These are phyloP conservation scores for Sebastiscus albofasciatus DNA, from an alignment of 2,797 vertebrate species.

Conservation along the genomic window DNA sequence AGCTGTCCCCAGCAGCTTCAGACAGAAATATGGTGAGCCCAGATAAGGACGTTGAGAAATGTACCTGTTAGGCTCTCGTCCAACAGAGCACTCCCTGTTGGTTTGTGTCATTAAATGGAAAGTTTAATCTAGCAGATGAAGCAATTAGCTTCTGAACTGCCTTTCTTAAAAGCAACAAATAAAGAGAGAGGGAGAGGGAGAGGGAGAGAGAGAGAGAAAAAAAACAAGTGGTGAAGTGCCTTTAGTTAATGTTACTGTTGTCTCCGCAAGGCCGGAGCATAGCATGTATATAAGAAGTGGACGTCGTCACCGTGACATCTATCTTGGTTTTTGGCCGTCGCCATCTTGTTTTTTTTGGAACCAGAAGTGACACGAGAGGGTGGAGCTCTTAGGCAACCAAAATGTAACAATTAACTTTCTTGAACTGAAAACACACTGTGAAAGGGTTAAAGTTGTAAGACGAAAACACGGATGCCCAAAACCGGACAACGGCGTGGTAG, in stretches of 20 bases:
- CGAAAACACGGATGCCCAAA: too few relatives aligned
- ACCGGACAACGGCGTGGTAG: fast-evolving
- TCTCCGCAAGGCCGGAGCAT: background rate
- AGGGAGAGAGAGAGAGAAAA: background rate
- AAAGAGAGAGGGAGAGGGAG: background rate
- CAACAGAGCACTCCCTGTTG: constrained; percentile 55
- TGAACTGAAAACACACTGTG: too few relatives aligned
- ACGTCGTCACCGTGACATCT: too few relatives aligned
- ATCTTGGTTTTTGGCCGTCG: too few relatives aligned
- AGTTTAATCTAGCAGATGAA: constrained; percentile 62
- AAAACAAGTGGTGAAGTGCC: background rate
- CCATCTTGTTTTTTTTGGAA: too few relatives aligned
- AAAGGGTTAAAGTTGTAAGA: too few relatives aligned
- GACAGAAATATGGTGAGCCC: background rate
- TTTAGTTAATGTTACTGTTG: background rate
- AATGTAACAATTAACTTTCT: too few relatives aligned
- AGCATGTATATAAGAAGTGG: too few relatives aligned
- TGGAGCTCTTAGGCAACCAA: too few relatives aligned
- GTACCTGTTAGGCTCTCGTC: constrained; percentile 48
- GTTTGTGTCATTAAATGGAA: constrained; percentile 64
- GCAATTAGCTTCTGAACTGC: constrained; percentile 67
- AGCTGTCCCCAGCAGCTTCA: background rate
- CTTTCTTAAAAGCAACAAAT: constrained; percentile 52
- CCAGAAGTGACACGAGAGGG: too few relatives aligned
- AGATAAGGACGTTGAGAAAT: constrained; percentile 46